phyloP scores from a whole-genome alignment of 2,113 vertebrate genomes.

The Chaenogobius annularis region DNA sequence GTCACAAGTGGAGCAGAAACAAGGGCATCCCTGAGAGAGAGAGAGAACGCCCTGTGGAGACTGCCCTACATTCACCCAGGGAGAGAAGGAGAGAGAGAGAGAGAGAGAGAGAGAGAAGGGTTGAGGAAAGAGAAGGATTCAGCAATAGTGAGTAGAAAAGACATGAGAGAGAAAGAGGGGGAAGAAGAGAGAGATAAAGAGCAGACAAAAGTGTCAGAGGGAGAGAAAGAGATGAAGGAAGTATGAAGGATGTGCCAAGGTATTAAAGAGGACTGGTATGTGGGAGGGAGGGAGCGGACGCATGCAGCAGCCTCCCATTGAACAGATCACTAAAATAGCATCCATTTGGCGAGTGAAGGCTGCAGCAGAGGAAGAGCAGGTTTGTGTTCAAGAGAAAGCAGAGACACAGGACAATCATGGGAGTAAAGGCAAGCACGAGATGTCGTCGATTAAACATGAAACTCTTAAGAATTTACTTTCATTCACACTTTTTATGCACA shows the following conservation, averaged over 20 bases:
- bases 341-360: constrained; percentile 48
- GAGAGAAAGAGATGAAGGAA: constrained; percentile 1
- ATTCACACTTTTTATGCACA: too few relatives aligned
- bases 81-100: neutral
- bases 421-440: too few relatives aligned
- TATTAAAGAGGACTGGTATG: constrained; percentile 57
- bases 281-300: constrained; percentile 41
- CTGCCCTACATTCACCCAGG: constrained; percentile 72
- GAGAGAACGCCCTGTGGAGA: constrained; percentile 55
- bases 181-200: neutral
- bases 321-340: constrained; percentile 61
- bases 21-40: constrained; percentile 74
- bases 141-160: too few relatives aligned
- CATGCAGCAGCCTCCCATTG: constrained; percentile 49
- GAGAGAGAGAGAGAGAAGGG: neutral
- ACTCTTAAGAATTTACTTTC: too few relatives aligned
- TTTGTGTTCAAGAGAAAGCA: too few relatives aligned
- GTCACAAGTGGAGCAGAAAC: constrained; percentile 70
- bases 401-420: too few relatives aligned
- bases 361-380: constrained; percentile 34
- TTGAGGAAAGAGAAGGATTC: too few relatives aligned
- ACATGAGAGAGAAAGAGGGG: too few relatives aligned
- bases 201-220: neutral
- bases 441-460: too few relatives aligned
- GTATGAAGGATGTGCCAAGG: constrained; percentile 53